phyloP scores from a whole-genome alignment of 2,888 invertebrate species.

The Phortica magna region DNA sequence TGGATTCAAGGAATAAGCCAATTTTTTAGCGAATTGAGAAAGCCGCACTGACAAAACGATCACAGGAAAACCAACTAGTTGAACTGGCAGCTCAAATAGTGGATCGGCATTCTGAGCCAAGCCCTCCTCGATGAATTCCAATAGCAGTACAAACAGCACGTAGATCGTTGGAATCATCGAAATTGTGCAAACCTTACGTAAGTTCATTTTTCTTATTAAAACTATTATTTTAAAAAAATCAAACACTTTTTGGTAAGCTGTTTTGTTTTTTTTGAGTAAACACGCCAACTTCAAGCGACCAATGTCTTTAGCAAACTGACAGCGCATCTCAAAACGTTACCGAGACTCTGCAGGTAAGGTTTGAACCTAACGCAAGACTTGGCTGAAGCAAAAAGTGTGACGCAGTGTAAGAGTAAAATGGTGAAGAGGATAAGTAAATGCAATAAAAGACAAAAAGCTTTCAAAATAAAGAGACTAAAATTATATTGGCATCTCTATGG shows the following conservation, averaged over 20 bases:
- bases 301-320: constrained; percentile 67
- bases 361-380: constrained; percentile 13
- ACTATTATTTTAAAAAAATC: neutral
- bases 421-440: constrained; percentile 6
- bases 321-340: constrained; percentile 29
- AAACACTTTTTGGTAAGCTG: neutral
- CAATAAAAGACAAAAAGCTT: constrained; percentile 11
- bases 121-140: constrained; percentile 71
- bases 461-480: neutral
- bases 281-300: constrained; percentile 57
- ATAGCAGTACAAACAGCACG: constrained; percentile 71
- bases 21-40: constrained; percentile 89
- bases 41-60: constrained; percentile 88
- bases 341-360: constrained; percentile 15
- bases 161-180: constrained; percentile 72
- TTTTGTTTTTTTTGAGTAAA: neutral
- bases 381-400: constrained; percentile 22
- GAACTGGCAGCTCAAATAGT: constrained; percentile 88
- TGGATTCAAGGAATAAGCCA: constrained; percentile 89
- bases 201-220: constrained; percentile 60
- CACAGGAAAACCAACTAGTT: constrained; percentile 89
- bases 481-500: constrained; percentile 13
- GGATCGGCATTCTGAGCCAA: constrained; percentile 79
- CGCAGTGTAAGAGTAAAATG: constrained; percentile 4
- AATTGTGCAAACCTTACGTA: constrained; percentile 67